Percentiles rank a stretch among this genome's conserved stretches.
phyloP scores from a whole-genome alignment of 1,140 invertebrate genomes.

The Neotoxoptera formosana region DNA sequence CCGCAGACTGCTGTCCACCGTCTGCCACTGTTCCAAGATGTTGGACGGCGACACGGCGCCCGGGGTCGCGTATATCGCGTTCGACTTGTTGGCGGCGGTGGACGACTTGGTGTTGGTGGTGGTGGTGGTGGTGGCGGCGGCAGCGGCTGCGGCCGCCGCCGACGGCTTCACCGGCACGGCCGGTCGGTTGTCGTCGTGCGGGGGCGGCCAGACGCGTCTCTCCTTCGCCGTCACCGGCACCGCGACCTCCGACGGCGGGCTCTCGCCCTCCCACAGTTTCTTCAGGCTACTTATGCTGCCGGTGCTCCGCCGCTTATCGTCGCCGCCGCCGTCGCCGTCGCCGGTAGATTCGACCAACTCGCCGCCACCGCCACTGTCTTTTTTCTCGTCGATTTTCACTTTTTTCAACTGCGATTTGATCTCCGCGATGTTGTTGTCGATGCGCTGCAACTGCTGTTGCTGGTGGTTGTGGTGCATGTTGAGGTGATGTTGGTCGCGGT shows the following conservation, averaged over 20 bases:
- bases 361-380: constrained; percentile 65
- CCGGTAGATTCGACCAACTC: neutral
- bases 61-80: constrained; percentile 74
- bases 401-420: constrained; percentile 85
- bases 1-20: constrained; percentile 73
- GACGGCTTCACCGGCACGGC: constrained; percentile 74
- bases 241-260: constrained; percentile 67
- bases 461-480: constrained; percentile 60
- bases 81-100: constrained; percentile 53
- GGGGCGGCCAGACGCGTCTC: constrained; percentile 69
- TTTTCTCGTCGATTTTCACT: constrained; percentile 71
- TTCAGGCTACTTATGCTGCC: constrained; percentile 92
- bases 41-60: constrained; percentile 64
- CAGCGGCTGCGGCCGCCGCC: constrained; percentile 63
- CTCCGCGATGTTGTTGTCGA: constrained; percentile 73
- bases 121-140: constrained; percentile 64
- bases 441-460: constrained; percentile 75
- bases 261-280: constrained; percentile 85
- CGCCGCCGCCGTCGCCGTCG: constrained; percentile 70
- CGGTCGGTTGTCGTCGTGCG: constrained; percentile 68
- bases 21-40: constrained; percentile 74
- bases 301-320: constrained; percentile 89
- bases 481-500: constrained; percentile 36
- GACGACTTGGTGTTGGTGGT: too few species aligned
- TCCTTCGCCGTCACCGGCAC: constrained; percentile 65